Percentiles rank a stretch among this genome's conserved stretches.
phyloP scores from a whole-genome alignment of 92 coral and sea anemone genomes.

The Isaurus tuberculatus region DNA sequence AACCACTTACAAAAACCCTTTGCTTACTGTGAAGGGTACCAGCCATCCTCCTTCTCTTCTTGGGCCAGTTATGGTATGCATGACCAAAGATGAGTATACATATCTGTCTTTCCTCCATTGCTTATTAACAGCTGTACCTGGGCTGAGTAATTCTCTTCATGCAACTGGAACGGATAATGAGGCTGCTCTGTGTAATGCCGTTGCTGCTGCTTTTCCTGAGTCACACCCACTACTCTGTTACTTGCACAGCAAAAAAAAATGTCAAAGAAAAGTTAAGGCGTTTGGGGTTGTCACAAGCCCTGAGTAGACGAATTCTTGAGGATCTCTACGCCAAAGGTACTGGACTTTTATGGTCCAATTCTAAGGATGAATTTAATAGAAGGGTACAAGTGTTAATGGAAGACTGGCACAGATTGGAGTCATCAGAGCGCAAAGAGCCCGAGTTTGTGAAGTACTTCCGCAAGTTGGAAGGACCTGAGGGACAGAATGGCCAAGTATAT shows the following conservation, averaged over 20 bases:
- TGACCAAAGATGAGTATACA: constrained; percentile 58
- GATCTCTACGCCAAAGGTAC: constrained; percentile 41
- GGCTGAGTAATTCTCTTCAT: constrained; percentile 49
- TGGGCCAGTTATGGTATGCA: constrained; percentile 66
- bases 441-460: constrained; percentile 51
- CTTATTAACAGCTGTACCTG: constrained; percentile 49
- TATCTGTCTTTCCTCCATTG: constrained; percentile 51
- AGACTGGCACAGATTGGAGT: constrained; percentile 57
- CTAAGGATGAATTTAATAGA: constrained; percentile 47
- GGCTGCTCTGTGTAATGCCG: constrained; percentile 54
- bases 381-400: constrained; percentile 41
- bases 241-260: constrained; percentile 56
- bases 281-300: constrained; percentile 42
- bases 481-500: constrained; percentile 43
- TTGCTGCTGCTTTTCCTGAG: constrained; percentile 43
- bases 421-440: constrained; percentile 53
- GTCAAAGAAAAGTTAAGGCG: constrained; percentile 51
- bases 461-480: constrained; percentile 29
- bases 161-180: constrained; percentile 63
- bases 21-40: constrained; percentile 41
- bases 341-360: constrained; percentile 56
- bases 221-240: constrained; percentile 59
- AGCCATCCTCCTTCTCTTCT: constrained; percentile 47
- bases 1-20: constrained; percentile 64
- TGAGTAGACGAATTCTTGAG: constrained; percentile 34